Evolutionary conservation across 2,113 vertebrate genomes (phyloP).

Genomic region (Sturnus vulgaris): DNA sequence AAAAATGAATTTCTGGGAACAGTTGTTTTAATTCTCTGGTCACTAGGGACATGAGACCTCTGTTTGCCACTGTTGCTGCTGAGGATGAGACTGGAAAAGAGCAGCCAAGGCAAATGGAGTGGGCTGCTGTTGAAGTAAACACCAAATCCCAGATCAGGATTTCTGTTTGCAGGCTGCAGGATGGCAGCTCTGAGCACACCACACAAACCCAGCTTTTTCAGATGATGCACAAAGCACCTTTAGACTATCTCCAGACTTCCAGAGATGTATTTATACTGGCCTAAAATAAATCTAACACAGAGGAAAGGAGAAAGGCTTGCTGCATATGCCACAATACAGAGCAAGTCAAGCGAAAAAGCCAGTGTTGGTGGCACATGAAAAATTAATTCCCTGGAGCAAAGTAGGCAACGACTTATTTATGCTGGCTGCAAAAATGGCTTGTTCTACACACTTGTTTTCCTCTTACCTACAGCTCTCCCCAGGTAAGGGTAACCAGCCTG

Average conservation of each 20-base stretch:
- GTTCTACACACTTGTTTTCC: background rate
- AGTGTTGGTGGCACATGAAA: slow-evolving; percentile 66
- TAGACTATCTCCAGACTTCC: background rate
- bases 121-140: background rate
- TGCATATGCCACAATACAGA: slow-evolving; percentile 61
- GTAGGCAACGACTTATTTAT: background rate
- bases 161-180: background rate
- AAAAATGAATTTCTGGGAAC: background rate
- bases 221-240: background rate
- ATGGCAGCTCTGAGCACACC: background rate
- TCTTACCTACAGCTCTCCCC: background rate
- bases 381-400: slow-evolving; percentile 60
- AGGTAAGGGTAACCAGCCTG: background rate
- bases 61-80: background rate
- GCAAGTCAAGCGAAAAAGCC: slow-evolving; percentile 47
- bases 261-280: background rate
- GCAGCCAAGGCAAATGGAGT: background rate
- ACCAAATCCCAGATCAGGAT: background rate
- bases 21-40: background rate
- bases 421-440: slow-evolving; percentile 7
- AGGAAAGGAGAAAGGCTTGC: slow-evolving; percentile 6
- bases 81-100: background rate
- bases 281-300: background rate
- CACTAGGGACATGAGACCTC: background rate
- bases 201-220: background rate